Evolutionary conservation across 2,797 vertebrate species (phyloP), one percentile per base, ranked within the genome.

Genomic region (Labeo calbasu): DNA sequence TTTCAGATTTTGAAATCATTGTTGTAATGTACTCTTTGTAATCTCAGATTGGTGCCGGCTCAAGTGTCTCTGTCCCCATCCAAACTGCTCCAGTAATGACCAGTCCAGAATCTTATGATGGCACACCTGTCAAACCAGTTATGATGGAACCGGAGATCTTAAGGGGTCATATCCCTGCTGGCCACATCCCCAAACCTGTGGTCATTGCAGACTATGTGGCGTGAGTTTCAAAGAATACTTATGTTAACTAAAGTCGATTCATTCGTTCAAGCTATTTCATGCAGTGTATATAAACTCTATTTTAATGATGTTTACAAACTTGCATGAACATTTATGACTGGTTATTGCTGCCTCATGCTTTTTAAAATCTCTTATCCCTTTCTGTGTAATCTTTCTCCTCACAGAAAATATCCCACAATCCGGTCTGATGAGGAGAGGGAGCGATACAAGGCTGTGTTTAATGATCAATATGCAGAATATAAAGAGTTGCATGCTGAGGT

Each of bases 391-490:
- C 43, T 65, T 28, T 51, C n/a, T 83, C 13, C 7, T 69, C 72
- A 53, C 84, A 99, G 98, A 79, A 99, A 99, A 90, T 99, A 99
- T 87, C 96, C 96, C 65, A 91, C 89, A 84, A 98, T 99, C 90
- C 93, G 86, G 70, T 94, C 96, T 0, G 95, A 97, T 6, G 97
- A 99, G 79, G 96, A 97, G 86, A 92, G 95, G 80, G 98, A 99
- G 84, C 95, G 95, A 72, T 99, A 99, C 89, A 97, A 95, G 90
- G 98, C 98, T 0, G 98, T 99, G 82, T 99, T 99, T 91, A 97
- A 98, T 59, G 98, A 99, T 90, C 98, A 99, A 91, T 97, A 97
- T 46, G 95, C 97, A 0, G 98, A 99, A 88, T 99, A 99, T 91
- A 97, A 96, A 91, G 98, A 99, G 87, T 94, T 99, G n/a, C 97